Evolutionary conservation across 2,888 invertebrate genomes (phyloP).

Genomic region (Blomia tropicalis): DNA sequence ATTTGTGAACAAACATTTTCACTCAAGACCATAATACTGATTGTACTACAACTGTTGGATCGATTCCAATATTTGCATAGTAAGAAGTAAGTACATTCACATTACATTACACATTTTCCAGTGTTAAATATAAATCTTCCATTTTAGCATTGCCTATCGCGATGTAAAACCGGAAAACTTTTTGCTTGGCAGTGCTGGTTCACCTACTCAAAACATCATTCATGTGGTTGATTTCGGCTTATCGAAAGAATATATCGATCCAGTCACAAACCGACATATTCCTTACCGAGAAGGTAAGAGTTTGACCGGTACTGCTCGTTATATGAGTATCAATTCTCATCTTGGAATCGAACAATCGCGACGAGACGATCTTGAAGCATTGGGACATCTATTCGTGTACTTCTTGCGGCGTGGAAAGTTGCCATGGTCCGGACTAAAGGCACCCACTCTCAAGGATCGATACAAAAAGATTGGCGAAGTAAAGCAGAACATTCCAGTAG

Average conservation of each 20-base stretch:
- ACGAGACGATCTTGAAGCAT: constrained; percentile 22
- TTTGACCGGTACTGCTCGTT: constrained; percentile 87
- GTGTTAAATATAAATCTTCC: background rate
- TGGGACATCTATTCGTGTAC: constrained; percentile 20
- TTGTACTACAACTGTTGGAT: background rate
- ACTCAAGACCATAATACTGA: background rate
- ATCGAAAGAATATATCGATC: constrained; percentile 13
- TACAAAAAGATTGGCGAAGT: constrained; percentile 11
- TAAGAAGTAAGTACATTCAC: background rate
- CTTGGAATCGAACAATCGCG: constrained; percentile 49
- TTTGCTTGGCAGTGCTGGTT: background rate
- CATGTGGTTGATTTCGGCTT: constrained; percentile 13
- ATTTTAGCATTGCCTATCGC: constrained; percentile 1
- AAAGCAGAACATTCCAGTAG: constrained; percentile 16
- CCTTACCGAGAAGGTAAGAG: constrained; percentile 82
- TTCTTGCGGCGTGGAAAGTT: constrained; percentile 18
- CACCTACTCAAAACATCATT: background rate
- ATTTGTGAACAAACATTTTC: background rate
- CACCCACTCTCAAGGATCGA: background rate
- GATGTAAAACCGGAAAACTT: constrained; percentile 14
- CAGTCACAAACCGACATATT: background rate
- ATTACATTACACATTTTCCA: background rate
- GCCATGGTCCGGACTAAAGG: constrained; percentile 22
- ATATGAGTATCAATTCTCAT: constrained; percentile 97
- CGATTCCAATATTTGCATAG: constrained; percentile 6